A percentile compares a stretch with the other conserved stretches of the same genome.
phyloP scores from a whole-genome alignment of 2,797 vertebrate genomes.

The Acanthornis magna region DNA sequence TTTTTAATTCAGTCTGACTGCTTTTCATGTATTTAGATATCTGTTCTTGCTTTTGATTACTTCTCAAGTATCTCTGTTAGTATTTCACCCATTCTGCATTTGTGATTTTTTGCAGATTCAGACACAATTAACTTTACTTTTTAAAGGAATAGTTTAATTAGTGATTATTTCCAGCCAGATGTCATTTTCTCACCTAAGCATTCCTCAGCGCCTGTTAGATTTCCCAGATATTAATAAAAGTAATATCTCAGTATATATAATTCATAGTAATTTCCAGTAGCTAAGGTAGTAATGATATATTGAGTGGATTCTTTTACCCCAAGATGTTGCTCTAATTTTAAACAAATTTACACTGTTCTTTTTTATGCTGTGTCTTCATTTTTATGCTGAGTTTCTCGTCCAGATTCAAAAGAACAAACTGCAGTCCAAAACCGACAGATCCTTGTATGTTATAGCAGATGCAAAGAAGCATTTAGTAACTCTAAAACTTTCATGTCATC shows the following conservation, averaged over 20 bases:
- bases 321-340: background rate
- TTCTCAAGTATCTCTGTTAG: background rate
- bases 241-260: background rate
- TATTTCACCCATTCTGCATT: background rate
- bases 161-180: background rate
- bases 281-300: background rate
- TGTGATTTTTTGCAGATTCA: background rate
- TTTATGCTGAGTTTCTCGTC: accelerated
- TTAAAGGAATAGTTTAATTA: background rate
- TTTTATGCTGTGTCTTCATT: background rate
- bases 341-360: background rate
- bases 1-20: background rate
- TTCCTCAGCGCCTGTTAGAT: background rate
- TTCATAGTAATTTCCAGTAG: background rate
- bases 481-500: background rate
- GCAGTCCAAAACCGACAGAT: background rate
- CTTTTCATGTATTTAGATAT: background rate
- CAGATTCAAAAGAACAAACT: background rate
- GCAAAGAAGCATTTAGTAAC: background rate
- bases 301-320: accelerated
- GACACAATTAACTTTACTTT: background rate
- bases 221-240: background rate
- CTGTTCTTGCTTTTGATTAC: background rate
- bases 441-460: background rate
- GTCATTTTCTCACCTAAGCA: background rate